Conservation (phyloP, 2,888 invertebrate genomes). For the Clunio marinus region DNA sequence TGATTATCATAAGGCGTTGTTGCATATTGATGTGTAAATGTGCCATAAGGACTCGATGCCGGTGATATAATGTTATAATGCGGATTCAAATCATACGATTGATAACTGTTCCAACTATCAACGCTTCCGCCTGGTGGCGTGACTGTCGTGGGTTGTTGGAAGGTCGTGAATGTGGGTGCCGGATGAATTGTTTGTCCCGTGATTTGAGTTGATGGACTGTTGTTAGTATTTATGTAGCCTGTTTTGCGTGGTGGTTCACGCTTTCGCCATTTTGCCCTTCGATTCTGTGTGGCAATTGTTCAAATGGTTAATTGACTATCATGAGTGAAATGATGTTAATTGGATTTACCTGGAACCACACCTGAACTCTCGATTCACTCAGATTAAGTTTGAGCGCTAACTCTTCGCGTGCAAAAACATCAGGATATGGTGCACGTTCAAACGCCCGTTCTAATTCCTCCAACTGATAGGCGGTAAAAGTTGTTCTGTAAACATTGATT, state of each 20-base stretch:
- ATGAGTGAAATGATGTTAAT: background rate
- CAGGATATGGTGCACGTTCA: slow-evolving; percentile 92
- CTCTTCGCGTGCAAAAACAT: slow-evolving; percentile 92
- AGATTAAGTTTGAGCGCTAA: slow-evolving; percentile 84
- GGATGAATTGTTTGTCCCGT: slow-evolving; percentile 45
- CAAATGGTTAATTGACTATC: background rate
- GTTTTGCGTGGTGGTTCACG: slow-evolving; percentile 90
- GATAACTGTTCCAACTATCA: slow-evolving; percentile 73
- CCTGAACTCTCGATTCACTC: slow-evolving; percentile 66
- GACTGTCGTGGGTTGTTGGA: slow-evolving; percentile 59
- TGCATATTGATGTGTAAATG: slow-evolving; percentile 61
- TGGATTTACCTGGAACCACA: slow-evolving; percentile 49
- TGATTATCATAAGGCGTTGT: slow-evolving; percentile 59
- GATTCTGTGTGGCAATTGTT: slow-evolving; percentile 63
- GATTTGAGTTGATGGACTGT: slow-evolving; percentile 63
- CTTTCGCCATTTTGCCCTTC: slow-evolving; percentile 91
- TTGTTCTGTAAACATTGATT: slow-evolving; percentile 66
- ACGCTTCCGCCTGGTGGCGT: slow-evolving; percentile 60
- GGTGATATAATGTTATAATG: slow-evolving; percentile 71
- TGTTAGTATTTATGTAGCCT: slow-evolving; percentile 67
- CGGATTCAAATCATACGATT: slow-evolving; percentile 71
- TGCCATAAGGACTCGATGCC: slow-evolving; percentile 61
- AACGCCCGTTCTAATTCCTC: slow-evolving; percentile 92
- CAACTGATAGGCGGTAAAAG: slow-evolving; percentile 91
- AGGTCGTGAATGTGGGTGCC: slow-evolving; percentile 60